phyloP scores from a whole-genome alignment of 64 coral and sea anemone genomes.

The Pocillopora verrucosa region DNA sequence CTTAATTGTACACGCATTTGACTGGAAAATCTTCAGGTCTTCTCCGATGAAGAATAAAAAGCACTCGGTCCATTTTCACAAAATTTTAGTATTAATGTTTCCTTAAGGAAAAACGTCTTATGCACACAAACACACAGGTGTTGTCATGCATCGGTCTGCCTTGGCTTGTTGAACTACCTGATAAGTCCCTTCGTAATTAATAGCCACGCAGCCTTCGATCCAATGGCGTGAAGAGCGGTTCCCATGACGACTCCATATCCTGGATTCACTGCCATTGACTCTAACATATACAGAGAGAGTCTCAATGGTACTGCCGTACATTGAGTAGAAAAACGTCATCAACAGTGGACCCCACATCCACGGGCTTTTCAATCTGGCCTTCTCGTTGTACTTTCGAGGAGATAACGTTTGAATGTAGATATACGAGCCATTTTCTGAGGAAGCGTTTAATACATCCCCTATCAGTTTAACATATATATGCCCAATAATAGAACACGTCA shows the following conservation, averaged over 20 bases:
- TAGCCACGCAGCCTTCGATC: neutral
- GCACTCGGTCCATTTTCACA: too few relatives aligned
- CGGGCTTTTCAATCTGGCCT: neutral
- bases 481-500: too few relatives aligned
- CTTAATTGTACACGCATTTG: too few relatives aligned
- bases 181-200: neutral
- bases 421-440: neutral
- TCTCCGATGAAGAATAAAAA: too few relatives aligned
- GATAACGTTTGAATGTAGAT: neutral
- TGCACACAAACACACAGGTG: too few relatives aligned
- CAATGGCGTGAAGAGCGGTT: neutral
- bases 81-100: too few relatives aligned
- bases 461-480: neutral
- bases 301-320: slow-evolving; percentile 4
- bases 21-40: too few relatives aligned
- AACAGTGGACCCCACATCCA: neutral
- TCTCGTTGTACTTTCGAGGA: neutral
- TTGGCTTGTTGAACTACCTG: too few relatives aligned
- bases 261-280: neutral
- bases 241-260: slow-evolving; percentile 1
- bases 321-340: slow-evolving; percentile 5
- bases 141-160: too few relatives aligned
- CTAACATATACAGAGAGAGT: neutral
- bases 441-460: neutral
- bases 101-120: too few relatives aligned